Evolutionary conservation across 2,888 invertebrate genomes (phyloP), one percentile per base, ranked within the genome.

Genomic region (Gnatocerus cornutus): DNA sequence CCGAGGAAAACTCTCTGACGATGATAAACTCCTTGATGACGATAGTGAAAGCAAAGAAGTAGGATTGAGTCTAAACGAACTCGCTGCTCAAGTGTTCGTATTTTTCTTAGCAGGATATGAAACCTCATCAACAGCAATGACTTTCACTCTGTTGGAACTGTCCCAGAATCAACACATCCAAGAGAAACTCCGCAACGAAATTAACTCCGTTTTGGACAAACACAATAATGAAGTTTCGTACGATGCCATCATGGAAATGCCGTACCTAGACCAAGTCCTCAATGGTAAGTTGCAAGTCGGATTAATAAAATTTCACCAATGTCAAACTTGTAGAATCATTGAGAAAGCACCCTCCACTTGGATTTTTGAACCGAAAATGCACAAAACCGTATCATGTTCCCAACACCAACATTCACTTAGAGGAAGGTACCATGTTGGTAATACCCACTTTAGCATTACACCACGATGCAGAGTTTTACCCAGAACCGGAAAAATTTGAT

Each of bases 91-190:
- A 50, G 78, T 83, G 3, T 78, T 86, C 1, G 80, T 87, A 0
- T 87, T 88, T 71, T 86, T 86, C 71, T 30, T 84, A 0, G 87
- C 87, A 13, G 87, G 87, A 0, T 87, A 84, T 72, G 87, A 87
- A 71, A 87, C 87, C 0, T 85, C 86, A 0, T 84, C 86, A 0
- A 80, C 84, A 0, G 83, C 85, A 0, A 76, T 87, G 53, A 80
- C 81, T 13, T 85, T 84, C 45, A 71, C 82, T 0, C 73, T 83
- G 0, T 86, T 84, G 70, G 82, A 85, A 39, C 71, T 88, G 8
- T 85, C 87, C 0, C 45, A 61, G 3, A 76, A 87, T 71, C 79
- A 76, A 0, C 79, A 84, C 0, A 75, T 87, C 0, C 88, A 88
- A 71, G 77, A 84, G 0, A 86, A 81, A 73, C 68, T 86, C 1